phyloP scores from a whole-genome alignment of 2,797 vertebrate species.

The Carapus acus region DNA sequence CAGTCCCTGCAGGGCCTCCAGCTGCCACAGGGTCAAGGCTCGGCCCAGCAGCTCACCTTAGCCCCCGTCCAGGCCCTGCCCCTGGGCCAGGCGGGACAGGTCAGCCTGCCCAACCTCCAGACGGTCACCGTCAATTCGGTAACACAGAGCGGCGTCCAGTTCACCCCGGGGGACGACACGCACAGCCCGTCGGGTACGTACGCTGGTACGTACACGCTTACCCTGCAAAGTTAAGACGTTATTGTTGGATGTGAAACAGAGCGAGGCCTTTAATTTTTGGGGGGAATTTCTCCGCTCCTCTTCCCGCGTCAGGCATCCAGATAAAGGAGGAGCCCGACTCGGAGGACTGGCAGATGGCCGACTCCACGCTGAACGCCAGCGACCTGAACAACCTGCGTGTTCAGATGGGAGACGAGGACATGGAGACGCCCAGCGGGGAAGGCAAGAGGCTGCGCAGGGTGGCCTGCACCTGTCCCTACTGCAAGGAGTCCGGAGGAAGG shows the following conservation, averaged over 20 bases:
- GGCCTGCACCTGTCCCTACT: slow-evolving; percentile 98
- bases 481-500: slow-evolving; percentile 98
- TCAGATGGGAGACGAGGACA: slow-evolving; percentile 89
- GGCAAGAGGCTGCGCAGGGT: slow-evolving; percentile 95
- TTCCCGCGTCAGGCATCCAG: slow-evolving; percentile 80
- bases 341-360: slow-evolving; percentile 93
- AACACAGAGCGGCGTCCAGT: slow-evolving; percentile 83
- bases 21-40: slow-evolving; percentile 82
- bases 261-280: background rate
- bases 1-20: slow-evolving; percentile 98
- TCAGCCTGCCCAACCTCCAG: slow-evolving; percentile 91
- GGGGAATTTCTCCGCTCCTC: background rate
- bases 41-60: slow-evolving; percentile 91
- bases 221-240: no score
- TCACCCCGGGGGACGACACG: slow-evolving; percentile 85
- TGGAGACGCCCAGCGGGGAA: slow-evolving; percentile 84
- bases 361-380: slow-evolving; percentile 94
- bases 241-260: no score
- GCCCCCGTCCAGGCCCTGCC: slow-evolving; percentile 96
- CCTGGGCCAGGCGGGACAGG: slow-evolving; percentile 89
- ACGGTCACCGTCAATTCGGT: slow-evolving; percentile 97
- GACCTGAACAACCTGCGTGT: slow-evolving; percentile 95
- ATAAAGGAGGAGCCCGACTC: slow-evolving; percentile 99
- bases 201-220: background rate
- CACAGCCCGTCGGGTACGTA: slow-evolving; percentile 84